Evolutionary conservation across 2,113 vertebrate species (phyloP).

Genomic region (Vulpes ferrilata): DNA sequence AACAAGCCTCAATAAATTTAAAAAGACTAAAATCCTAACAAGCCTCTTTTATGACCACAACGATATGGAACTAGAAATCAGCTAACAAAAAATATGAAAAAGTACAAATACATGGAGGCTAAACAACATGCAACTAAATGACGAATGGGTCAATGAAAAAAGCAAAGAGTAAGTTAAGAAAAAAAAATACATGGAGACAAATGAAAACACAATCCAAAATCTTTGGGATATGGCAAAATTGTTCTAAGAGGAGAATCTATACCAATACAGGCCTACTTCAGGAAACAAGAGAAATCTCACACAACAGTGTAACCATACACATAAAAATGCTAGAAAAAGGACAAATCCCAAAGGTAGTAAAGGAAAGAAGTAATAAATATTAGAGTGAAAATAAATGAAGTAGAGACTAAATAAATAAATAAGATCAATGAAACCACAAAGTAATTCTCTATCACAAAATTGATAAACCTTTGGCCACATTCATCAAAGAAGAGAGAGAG

Average conservation of each 20-base stretch:
- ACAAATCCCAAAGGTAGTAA: neutral
- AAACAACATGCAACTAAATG: neutral
- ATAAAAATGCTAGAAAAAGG: neutral
- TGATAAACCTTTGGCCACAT: neutral
- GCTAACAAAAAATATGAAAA: neutral
- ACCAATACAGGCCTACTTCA: neutral
- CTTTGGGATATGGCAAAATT: neutral
- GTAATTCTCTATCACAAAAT: neutral
- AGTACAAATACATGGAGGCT: neutral
- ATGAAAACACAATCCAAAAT: neutral
- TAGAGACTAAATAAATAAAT: neutral
- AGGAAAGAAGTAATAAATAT: neutral
- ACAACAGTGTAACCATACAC: neutral
- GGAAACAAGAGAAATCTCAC: neutral
- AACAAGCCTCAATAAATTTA: neutral
- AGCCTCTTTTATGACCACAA: neutral
- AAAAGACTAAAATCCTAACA: neutral
- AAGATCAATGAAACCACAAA: neutral
- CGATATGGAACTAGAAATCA: neutral
- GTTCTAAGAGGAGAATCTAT: neutral
- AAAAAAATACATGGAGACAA: neutral
- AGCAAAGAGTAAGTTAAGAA: neutral
- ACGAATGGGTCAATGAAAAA: neutral
- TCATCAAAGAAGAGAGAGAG: neutral
- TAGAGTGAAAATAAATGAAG: neutral